A percentile compares a stretch with the other conserved stretches of the same genome.
phyloP scores from a whole-genome alignment of 2,888 invertebrate species.

The Acleris holmiana region DNA sequence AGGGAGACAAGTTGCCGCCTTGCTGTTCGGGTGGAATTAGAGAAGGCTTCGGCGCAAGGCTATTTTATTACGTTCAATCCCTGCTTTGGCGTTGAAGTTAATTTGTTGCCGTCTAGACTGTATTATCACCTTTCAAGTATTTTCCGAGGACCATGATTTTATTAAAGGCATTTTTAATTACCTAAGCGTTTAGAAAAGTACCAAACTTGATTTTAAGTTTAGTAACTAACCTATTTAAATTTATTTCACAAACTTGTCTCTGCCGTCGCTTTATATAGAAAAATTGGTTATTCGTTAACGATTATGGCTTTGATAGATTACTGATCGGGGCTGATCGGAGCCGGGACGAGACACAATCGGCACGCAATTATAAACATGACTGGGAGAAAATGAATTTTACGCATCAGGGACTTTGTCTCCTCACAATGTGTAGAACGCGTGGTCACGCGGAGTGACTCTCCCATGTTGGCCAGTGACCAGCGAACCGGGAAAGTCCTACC shows the following conservation, averaged over 20 bases:
- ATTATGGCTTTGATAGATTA: background rate
- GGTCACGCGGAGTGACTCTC: slow-evolving; percentile 43
- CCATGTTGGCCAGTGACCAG: slow-evolving; percentile 5
- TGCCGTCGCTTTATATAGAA: no score
- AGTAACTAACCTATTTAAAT: no score
- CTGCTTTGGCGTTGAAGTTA: slow-evolving; percentile 44
- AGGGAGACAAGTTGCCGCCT: slow-evolving; percentile 60
- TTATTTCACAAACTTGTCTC: no score
- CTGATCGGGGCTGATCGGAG: slow-evolving; percentile 18
- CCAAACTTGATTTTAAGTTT: no score
- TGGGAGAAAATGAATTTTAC: slow-evolving; percentile 53
- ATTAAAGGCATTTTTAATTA: no score
- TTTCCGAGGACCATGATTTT: background rate
- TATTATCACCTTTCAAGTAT: slow-evolving; percentile 21
- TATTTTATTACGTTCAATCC: slow-evolving; percentile 59
- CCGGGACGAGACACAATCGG: slow-evolving; percentile 47
- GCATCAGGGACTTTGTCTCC: slow-evolving; percentile 63
- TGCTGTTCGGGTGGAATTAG: slow-evolving; percentile 71
- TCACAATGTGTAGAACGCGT: slow-evolving; percentile 37
- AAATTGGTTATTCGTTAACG: background rate
- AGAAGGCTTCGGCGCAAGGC: slow-evolving; percentile 57
- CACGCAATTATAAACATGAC: slow-evolving; percentile 70
- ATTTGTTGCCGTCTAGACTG: slow-evolving; percentile 50
- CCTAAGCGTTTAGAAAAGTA: no score
- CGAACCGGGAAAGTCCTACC: slow-evolving; percentile 16